phyloP scores from a whole-genome alignment of 2,113 vertebrate species.

The Strix uralensis region DNA sequence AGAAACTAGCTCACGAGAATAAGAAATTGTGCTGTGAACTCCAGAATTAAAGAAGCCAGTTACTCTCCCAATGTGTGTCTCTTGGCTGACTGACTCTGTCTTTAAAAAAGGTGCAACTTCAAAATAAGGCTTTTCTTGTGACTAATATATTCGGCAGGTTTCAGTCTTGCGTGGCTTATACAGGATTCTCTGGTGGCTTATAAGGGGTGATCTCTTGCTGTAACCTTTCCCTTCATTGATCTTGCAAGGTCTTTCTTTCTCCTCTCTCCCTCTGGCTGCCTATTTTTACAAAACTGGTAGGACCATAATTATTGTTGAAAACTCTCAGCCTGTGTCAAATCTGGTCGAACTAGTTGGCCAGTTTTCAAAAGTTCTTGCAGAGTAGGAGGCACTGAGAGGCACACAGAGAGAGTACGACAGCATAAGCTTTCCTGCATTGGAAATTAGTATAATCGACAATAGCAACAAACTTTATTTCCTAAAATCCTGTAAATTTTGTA shows the following conservation, averaged over 20 bases:
- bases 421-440: not conserved
- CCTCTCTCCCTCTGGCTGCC: not conserved
- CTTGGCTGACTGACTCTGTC: not conserved
- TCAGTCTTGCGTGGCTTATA: not conserved
- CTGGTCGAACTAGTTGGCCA: not conserved
- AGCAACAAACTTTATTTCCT: not conserved
- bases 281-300: not conserved
- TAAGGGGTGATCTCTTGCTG: not conserved
- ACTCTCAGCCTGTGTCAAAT: constrained; percentile 28
- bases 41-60: not conserved
- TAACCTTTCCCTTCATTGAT: not conserved
- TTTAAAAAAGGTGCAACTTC: not conserved
- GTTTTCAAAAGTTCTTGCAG: not conserved
- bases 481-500: not conserved
- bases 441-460: not conserved
- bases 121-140: constrained; percentile 42
- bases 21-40: not conserved
- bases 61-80: not conserved
- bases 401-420: not conserved
- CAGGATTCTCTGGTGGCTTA: not conserved
- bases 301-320: constrained; percentile 16
- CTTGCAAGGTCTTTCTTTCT: not conserved
- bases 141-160: not conserved
- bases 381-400: not conserved
- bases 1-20: not conserved